Evolutionary conservation across 2,888 invertebrate genomes (phyloP).

Genomic region (Kryphioiulus occultus): DNA sequence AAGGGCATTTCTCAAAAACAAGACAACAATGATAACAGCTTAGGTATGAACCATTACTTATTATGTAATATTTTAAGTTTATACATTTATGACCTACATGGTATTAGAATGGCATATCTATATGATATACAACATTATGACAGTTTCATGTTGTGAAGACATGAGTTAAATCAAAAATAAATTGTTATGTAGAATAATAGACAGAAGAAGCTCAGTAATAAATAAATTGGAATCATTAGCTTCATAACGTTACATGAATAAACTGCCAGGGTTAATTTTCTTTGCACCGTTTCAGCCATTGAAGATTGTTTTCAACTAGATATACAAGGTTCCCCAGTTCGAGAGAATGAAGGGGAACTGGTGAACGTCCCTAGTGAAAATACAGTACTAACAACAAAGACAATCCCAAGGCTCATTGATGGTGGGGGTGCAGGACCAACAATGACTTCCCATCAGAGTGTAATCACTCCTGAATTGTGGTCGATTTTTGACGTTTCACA

Average conservation of each 20-base stretch:
- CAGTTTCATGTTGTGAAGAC: too few relatives aligned
- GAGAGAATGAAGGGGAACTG: not conserved
- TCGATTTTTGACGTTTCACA: conserved; percentile 84
- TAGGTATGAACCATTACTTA: not conserved
- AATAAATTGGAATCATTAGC: too few relatives aligned
- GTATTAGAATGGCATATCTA: too few relatives aligned
- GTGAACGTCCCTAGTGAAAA: not conserved
- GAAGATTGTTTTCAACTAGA: conserved; percentile 30
- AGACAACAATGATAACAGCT: conserved; percentile 1
- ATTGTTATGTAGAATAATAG: too few relatives aligned
- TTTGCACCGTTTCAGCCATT: not conserved
- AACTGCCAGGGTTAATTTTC: not conserved
- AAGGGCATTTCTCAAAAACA: conserved; percentile 41
- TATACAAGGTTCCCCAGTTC: conserved; percentile 9
- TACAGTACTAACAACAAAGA: conserved; percentile 41
- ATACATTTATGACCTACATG: too few relatives aligned
- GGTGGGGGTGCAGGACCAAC: conserved; percentile 33
- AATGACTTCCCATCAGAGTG: conserved; percentile 51
- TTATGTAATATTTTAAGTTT: too few relatives aligned
- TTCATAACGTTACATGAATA: too few relatives aligned
- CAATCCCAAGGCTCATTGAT: conserved; percentile 55
- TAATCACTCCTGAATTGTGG: conserved; percentile 73
- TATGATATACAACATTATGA: too few relatives aligned
- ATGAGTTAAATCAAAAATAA: too few relatives aligned
- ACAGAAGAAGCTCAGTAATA: too few relatives aligned